Percentiles rank a stretch among this genome's conserved stretches.
phyloP scores from a whole-genome alignment of 2,888 invertebrate genomes.

The Mimumesa dahlbomi region DNA sequence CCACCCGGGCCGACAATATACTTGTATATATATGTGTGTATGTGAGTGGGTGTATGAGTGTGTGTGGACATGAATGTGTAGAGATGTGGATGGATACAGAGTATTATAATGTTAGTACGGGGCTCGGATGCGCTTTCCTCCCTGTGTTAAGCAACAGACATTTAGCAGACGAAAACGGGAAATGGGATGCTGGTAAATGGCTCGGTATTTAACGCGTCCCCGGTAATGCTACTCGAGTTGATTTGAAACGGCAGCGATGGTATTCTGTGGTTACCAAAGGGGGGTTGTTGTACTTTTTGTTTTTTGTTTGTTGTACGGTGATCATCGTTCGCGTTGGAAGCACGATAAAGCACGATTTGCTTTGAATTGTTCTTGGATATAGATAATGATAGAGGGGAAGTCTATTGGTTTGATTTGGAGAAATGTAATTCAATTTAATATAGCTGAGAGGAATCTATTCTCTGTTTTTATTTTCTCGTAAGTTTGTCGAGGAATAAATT shows the following conservation, averaged over 20 bases:
- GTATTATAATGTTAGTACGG: constrained; percentile 10
- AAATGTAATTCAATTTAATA: no score
- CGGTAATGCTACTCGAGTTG: constrained; percentile 15
- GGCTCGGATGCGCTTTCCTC: constrained; percentile 29
- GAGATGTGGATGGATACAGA: no score
- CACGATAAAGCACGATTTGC: no score
- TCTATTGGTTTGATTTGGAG: no score
- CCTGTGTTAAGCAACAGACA: constrained; percentile 41
- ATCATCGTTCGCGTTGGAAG: constrained; percentile 11
- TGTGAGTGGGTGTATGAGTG: no score
- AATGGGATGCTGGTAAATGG: constrained; percentile 36
- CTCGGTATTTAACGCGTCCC: constrained; percentile 45
- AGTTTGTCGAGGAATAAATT: no score
- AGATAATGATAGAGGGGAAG: no score
- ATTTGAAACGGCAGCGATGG: neutral
- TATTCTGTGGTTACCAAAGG: constrained; percentile 33
- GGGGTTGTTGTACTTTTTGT: constrained; percentile 19
- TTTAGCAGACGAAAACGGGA: constrained; percentile 41
- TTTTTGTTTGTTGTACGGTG: constrained; percentile 6
- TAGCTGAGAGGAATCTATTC: no score
- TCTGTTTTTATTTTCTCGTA: no score
- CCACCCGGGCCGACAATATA: constrained; percentile 3
- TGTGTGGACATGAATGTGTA: no score
- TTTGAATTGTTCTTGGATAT: no score
- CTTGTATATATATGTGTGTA: neutral